Base-by-base conservation (phyloP, 2,797 vertebrate genomes). In the Cynodonichthys magdalenae region DNA sequence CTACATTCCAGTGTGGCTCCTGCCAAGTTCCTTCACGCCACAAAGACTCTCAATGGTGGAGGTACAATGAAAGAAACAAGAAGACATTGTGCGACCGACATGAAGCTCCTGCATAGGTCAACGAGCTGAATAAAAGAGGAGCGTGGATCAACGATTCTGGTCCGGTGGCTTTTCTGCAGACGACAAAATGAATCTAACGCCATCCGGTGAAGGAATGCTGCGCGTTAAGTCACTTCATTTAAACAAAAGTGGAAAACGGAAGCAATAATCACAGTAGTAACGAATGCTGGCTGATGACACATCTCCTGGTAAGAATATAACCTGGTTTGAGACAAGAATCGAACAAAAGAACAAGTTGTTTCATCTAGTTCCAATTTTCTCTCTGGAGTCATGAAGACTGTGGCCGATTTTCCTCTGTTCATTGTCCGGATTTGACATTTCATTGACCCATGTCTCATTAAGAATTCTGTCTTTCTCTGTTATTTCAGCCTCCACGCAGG, bases 391-490 rank as follows among this genome's bases (percentile, higher is more conserved):
- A 47, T 48, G 34, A 66, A 69, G 34, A 62, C 59, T 29, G 12
- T 11, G 56, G 4, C 36, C 29, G 50, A 69, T 74, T 61, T 39
- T 36, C 45, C 48, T 71, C 47, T 59, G 0, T 55, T 53, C 74
- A 64, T 74, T 74, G 75, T 80, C 71, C 59, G 48, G 57, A 75
- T 81, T 19, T 81, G 82, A 83, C 83, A 80, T 77, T 78, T 71
- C 73, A 74, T 59, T 80, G 82, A 86, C 84, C 88, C 77, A 15
- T 46, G 80, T 72, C 86, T 90, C 86, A 85, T 89, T 89, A 86
- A 73, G 59, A 56, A 81, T 74, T 72, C 69, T 15, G 73, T 72
- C 70, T 67, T 59, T 73, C 79, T 72, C 57, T 61, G 64, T 81
- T 75, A 63, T 66, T 70, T 68, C 57, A 10, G 45, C 50, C 69